phyloP scores from a whole-genome alignment of 2,113 vertebrate species.

The Eleginops maclovinus region DNA sequence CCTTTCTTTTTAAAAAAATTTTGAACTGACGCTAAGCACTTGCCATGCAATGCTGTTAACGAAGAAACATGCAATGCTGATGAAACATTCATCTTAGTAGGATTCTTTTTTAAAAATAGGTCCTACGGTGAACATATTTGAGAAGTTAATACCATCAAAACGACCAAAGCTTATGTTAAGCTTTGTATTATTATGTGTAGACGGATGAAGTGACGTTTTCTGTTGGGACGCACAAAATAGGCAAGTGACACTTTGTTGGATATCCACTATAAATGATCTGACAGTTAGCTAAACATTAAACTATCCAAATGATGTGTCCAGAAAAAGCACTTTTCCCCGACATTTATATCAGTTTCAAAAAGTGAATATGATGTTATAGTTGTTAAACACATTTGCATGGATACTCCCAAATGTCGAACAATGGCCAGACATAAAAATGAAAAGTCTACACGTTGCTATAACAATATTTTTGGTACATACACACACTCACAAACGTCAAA shows the following conservation, averaged over 20 bases:
- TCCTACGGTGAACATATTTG: not conserved
- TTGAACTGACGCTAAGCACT: no score
- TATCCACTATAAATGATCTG: not conserved
- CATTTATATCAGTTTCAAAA: conserved; percentile 23
- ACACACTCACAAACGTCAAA: conserved; percentile 25
- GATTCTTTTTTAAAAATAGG: not conserved
- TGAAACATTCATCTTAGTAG: not conserved
- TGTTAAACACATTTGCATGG: conserved; percentile 20
- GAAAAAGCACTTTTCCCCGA: not conserved
- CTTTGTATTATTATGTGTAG: not conserved
- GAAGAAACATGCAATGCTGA: not conserved
- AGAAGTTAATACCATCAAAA: not conserved
- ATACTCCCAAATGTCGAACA: conserved; percentile 23
- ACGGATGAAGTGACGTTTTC: not conserved
- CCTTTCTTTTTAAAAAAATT: no score
- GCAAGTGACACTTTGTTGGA: conserved; percentile 10
- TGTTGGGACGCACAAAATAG: not conserved
- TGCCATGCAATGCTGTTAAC: not conserved
- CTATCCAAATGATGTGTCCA: not conserved
- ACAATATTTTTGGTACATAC: conserved; percentile 1
- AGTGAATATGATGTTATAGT: conserved; percentile 20
- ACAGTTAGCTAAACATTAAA: conserved; percentile 9
- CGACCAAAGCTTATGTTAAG: not conserved
- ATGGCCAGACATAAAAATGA: conserved; percentile 5
- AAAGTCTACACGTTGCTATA: not conserved